A percentile compares a stretch with the other conserved stretches of the same genome.
These are phyloP conservation scores for Heterotis niloticus DNA, from an alignment of 2,113 vertebrate genomes.

Conservation along the genomic window DNA sequence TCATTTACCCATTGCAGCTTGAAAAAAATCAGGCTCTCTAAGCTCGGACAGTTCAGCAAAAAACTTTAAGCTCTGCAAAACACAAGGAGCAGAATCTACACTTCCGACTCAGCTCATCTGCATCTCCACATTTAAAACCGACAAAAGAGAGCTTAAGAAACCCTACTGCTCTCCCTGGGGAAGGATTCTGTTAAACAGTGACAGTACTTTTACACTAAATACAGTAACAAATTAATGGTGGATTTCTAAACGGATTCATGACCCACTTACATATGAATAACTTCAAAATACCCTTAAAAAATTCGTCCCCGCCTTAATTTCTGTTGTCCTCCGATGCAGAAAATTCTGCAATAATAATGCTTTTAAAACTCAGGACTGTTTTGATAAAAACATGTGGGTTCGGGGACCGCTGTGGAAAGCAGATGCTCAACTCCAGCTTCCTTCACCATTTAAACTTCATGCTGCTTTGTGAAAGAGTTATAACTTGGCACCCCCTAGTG, in stretches of 20 bases:
- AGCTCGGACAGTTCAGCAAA: not conserved
- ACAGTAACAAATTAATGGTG: not conserved
- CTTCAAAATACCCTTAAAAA: not conserved
- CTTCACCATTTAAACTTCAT: not conserved
- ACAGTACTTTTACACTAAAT: not conserved
- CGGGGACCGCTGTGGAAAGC: not conserved
- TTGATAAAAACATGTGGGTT: too few species aligned
- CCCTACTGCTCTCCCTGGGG: not conserved
- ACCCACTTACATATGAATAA: not conserved
- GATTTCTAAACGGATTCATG: not conserved
- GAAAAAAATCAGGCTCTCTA: not conserved
- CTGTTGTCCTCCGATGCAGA: too few species aligned
- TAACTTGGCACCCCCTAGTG: conserved; percentile 51
- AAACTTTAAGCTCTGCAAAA: too few species aligned
- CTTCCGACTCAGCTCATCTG: too few species aligned
- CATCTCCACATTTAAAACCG: too few species aligned
- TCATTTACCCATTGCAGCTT: too few species aligned
- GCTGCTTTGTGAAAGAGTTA: not conserved
- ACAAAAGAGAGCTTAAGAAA: too few species aligned
- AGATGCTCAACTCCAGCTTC: not conserved
- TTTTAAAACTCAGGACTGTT: too few species aligned
- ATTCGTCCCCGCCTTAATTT: too few species aligned
- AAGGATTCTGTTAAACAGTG: not conserved
- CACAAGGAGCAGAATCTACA: too few species aligned
- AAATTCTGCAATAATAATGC: too few species aligned